A percentile compares a stretch with the other conserved stretches of the same genome.
These are phyloP conservation scores for Hydrozoanthus gracilis DNA, from an alignment of 92 coral and sea anemone genomes.

Conservation along the genomic window DNA sequence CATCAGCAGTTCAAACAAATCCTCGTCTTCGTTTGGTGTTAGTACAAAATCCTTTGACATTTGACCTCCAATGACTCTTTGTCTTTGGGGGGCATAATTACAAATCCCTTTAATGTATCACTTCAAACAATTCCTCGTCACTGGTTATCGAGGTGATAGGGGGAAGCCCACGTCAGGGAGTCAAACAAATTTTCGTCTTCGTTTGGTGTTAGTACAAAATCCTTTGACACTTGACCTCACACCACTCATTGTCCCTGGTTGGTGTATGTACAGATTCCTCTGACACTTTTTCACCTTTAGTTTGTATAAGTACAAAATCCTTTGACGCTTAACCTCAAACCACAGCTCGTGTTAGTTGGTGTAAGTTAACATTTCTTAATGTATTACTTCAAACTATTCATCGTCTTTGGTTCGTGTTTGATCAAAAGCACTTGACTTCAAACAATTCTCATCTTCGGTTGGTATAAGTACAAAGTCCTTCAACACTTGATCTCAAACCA, in stretches of 20 bases:
- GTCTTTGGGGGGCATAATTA: too few relatives aligned
- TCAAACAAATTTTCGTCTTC: not conserved
- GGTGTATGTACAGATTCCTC: not conserved
- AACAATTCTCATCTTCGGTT: too few relatives aligned
- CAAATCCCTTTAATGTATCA: too few relatives aligned
- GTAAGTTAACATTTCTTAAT: too few relatives aligned
- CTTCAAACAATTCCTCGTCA: not conserved
- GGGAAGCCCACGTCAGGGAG: not conserved
- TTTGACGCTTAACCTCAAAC: not conserved
- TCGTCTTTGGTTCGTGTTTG: too few relatives aligned
- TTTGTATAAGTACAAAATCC: conserved; percentile 4
- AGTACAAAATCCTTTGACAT: not conserved
- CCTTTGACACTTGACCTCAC: too few relatives aligned
- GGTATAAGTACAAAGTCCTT: conserved; percentile 8
- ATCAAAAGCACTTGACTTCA: too few relatives aligned
- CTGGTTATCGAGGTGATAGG: not conserved
- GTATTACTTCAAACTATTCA: too few relatives aligned
- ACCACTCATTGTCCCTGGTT: too few relatives aligned
- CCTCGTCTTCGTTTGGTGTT: not conserved
- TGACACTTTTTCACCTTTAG: not conserved
- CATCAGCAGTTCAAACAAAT: not conserved
- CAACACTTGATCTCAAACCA: too few relatives aligned
- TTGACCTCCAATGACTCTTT: too few relatives aligned
- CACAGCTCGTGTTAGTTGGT: not conserved
- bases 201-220: too few relatives aligned